Conservation (phyloP, 2,888 invertebrate genomes). For the Papilio gigon region DNA sequence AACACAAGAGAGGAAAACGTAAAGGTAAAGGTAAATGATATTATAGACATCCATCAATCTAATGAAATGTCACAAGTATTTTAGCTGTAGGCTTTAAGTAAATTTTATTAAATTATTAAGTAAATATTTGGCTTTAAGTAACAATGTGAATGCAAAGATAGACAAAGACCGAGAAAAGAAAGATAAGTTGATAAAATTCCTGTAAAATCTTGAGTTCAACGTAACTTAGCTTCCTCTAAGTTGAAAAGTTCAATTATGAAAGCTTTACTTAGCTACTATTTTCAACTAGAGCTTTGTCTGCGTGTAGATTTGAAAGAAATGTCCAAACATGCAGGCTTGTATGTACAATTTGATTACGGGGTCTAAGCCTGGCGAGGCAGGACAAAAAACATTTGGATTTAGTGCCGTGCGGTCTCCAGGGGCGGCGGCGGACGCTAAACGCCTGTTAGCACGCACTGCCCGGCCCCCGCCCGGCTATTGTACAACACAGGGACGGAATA, state of each 20-base stretch:
- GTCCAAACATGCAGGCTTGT: constrained; percentile 40
- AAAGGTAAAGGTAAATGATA: no score
- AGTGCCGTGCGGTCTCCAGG: constrained; percentile 61
- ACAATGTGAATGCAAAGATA: no score
- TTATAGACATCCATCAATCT: no score
- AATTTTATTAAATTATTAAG: no score
- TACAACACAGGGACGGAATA: constrained; percentile 53
- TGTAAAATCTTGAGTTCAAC: no score
- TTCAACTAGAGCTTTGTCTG: neutral
- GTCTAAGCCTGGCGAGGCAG: constrained; percentile 37
- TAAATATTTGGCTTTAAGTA: no score
- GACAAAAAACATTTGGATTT: constrained; percentile 71
- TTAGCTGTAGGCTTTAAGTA: no score
- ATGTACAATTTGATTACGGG: constrained; percentile 47
- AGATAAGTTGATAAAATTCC: no score
- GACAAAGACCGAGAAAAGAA: no score
- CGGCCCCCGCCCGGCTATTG: constrained; percentile 48
- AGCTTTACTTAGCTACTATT: neutral
- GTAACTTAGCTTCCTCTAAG: neutral
- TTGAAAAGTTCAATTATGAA: neutral
- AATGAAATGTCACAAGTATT: no score
- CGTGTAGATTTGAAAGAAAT: neutral
- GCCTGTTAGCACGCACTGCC: constrained; percentile 81
- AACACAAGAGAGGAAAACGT: no score
- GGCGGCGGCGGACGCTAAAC: constrained; percentile 72